Conservation (phyloP, 2,888 invertebrate genomes). For the Lochmaea capreae region DNA sequence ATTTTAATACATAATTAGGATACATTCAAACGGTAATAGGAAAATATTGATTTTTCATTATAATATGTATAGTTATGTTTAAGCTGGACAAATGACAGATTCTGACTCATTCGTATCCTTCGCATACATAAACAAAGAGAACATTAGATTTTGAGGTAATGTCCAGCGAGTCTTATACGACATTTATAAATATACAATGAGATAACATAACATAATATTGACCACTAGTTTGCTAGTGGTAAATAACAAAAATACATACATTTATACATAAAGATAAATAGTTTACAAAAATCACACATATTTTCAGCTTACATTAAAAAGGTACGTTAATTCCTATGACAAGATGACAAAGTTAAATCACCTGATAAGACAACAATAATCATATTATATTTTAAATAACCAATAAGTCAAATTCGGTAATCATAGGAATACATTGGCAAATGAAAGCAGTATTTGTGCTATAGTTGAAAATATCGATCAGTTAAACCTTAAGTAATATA, state of each 20-base stretch:
- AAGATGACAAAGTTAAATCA: constrained; percentile 54
- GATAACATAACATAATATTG: constrained; percentile 57
- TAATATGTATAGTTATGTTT: constrained; percentile 52
- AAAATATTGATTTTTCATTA: constrained; percentile 64
- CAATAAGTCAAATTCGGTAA: constrained; percentile 15
- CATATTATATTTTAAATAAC: not conserved
- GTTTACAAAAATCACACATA: constrained; percentile 64
- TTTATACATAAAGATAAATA: constrained; percentile 64
- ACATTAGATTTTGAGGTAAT: constrained; percentile 53
- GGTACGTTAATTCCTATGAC: constrained; percentile 62
- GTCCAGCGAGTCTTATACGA: constrained; percentile 56
- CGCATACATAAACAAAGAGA: constrained; percentile 43
- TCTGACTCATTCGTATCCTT: constrained; percentile 40
- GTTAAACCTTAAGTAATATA: constrained; percentile 50
- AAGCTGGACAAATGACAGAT: constrained; percentile 52
- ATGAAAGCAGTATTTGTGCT: constrained; percentile 57
- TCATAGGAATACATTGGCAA: constrained; percentile 58
- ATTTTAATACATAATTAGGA: constrained; percentile 65
- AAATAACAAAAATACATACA: constrained; percentile 64
- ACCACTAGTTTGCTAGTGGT: constrained; percentile 46
- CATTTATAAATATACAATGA: constrained; percentile 58
- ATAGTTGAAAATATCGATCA: constrained; percentile 47
- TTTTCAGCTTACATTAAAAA: constrained; percentile 63
- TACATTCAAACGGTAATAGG: constrained; percentile 66
- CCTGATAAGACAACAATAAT: constrained; percentile 47